phyloP scores from a whole-genome alignment of 1,140 invertebrate genomes.

The Pseudomyrmex pallidus region DNA sequence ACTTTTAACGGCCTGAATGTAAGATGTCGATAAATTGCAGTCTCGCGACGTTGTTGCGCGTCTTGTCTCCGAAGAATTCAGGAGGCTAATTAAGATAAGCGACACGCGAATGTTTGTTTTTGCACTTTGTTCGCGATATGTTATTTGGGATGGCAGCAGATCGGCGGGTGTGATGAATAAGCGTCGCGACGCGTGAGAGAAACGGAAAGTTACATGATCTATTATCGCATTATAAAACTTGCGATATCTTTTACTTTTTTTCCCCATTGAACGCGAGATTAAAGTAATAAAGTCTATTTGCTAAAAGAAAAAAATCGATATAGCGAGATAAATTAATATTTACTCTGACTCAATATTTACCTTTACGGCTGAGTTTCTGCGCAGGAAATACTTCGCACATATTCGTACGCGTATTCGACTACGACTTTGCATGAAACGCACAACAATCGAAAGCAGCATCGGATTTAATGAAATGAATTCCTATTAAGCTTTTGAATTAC shows the following conservation, averaged over 20 bases:
- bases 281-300: constrained; percentile 9
- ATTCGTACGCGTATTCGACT: too few relatives aligned
- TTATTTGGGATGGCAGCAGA: not conserved
- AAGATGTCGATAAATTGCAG: constrained; percentile 14
- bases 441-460: too few relatives aligned
- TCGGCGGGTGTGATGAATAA: not conserved
- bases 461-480: too few relatives aligned
- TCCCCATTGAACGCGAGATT: not conserved
- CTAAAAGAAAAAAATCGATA: not conserved
- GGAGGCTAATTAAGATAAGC: not conserved
- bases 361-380: too few relatives aligned
- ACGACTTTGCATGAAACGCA: too few relatives aligned
- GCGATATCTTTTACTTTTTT: not conserved
- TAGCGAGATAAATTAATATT: not conserved
- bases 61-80: not conserved
- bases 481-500: too few relatives aligned
- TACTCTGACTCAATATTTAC: not conserved
- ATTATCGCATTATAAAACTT: constrained; percentile 14
- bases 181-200: not conserved
- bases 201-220: not conserved
- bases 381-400: too few relatives aligned
- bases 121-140: not conserved
- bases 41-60: not conserved
- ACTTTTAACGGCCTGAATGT: constrained; percentile 12
- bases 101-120: constrained; percentile 6